Percentiles rank a stretch among this genome's conserved stretches.
phyloP scores from a whole-genome alignment of 2,888 invertebrate species.

The Drosophila stalkeri region DNA sequence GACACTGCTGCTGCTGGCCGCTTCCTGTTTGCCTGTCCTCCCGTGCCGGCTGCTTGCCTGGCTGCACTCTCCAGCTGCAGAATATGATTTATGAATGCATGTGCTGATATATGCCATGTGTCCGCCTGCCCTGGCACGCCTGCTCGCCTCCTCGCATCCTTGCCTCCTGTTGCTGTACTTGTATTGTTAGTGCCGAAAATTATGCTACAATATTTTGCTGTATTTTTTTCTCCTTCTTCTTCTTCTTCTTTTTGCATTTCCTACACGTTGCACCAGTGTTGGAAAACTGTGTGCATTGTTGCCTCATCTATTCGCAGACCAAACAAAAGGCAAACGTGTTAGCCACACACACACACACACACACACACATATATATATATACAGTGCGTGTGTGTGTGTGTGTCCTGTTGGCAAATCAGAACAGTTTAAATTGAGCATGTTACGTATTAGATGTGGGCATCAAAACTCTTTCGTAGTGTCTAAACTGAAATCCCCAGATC shows the following conservation, averaged over 20 bases:
- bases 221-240: slow-evolving; percentile 40
- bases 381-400: slow-evolving; percentile 20
- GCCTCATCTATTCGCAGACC: slow-evolving; percentile 72
- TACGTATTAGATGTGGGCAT: slow-evolving; percentile 52
- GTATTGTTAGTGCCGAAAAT: slow-evolving; percentile 76
- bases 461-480: slow-evolving; percentile 18
- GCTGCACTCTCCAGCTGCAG: slow-evolving; percentile 76
- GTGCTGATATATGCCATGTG: slow-evolving; percentile 79
- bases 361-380: slow-evolving; percentile 14
- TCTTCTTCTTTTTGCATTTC: slow-evolving; percentile 1
- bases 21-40: slow-evolving; percentile 45
- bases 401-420: slow-evolving; percentile 62
- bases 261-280: slow-evolving; percentile 34
- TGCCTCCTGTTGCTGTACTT: slow-evolving; percentile 16
- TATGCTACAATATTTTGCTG: slow-evolving; percentile 72
- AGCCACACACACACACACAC: slow-evolving; percentile 32
- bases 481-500: slow-evolving; percentile 23
- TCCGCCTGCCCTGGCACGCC: slow-evolving; percentile 1
- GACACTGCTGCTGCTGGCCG: slow-evolving; percentile 51
- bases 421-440: slow-evolving; percentile 74
- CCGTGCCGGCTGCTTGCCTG: slow-evolving; percentile 45
- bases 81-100: slow-evolving; percentile 80
- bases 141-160: background rate
- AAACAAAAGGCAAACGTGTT: slow-evolving; percentile 73
- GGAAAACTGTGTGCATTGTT: slow-evolving; percentile 54